These are phyloP conservation scores for Physella acuta DNA, from an alignment of 1,140 invertebrate genomes.

Conservation along the genomic window DNA sequence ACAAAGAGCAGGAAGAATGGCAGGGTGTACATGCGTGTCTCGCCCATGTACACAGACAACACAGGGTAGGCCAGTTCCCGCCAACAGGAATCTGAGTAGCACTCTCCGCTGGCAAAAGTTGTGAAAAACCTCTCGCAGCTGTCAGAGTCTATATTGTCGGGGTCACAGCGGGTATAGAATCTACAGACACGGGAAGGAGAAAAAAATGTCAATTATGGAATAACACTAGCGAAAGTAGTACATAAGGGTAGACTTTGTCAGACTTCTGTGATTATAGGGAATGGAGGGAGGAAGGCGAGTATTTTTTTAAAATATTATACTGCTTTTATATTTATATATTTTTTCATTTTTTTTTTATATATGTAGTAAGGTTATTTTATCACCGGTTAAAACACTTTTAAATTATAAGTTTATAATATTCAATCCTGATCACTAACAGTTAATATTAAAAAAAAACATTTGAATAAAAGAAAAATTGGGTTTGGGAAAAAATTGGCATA, in stretches of 20 bases:
- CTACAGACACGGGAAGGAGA: slow-evolving; percentile 19
- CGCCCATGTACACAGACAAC: slow-evolving; percentile 22
- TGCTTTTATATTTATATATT: too few relatives aligned
- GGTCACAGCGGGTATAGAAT: slow-evolving; percentile 29
- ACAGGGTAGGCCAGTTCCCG: slow-evolving; percentile 43
- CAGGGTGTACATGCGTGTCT: slow-evolving; percentile 30
- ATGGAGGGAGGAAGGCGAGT: neutral
- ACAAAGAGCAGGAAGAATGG: slow-evolving; percentile 29
- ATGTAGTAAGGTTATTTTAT: too few relatives aligned
- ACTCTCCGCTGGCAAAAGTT: slow-evolving; percentile 29
- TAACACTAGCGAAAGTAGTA: too few relatives aligned
- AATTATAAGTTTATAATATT: too few relatives aligned
- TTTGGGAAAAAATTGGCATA: too few relatives aligned
- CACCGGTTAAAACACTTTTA: too few relatives aligned
- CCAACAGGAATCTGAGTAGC: slow-evolving; percentile 42
- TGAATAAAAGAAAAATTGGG: too few relatives aligned
- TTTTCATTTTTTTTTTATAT: too few relatives aligned
- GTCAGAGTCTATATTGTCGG: slow-evolving; percentile 26
- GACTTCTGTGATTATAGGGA: neutral
- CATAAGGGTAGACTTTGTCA: too few relatives aligned
- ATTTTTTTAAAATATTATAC: neutral
- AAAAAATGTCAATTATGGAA: too few relatives aligned
- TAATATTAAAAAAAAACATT: too few relatives aligned
- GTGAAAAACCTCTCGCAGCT: slow-evolving; percentile 32
- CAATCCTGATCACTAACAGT: too few relatives aligned